Conservation (phyloP, 2,797 vertebrate species). For the Leuciscus waleckii region DNA sequence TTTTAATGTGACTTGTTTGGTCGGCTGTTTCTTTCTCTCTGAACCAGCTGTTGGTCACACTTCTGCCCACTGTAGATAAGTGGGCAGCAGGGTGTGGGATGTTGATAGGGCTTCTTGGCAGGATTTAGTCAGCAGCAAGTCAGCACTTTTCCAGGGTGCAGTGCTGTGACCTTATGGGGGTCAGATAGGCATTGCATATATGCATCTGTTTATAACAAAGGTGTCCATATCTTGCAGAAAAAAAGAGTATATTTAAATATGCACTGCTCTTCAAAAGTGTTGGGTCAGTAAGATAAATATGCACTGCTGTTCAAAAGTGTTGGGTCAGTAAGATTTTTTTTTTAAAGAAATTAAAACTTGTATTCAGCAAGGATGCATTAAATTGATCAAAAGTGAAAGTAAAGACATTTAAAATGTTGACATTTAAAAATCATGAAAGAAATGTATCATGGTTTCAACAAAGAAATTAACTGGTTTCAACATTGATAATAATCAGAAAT, state of each 20-base stretch:
- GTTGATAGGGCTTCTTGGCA: constrained; percentile 67
- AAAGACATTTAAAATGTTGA: not conserved
- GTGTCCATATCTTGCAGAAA: not conserved
- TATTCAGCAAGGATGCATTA: not conserved
- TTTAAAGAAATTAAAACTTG: not conserved
- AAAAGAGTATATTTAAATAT: not conserved
- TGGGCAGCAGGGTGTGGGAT: constrained; percentile 60
- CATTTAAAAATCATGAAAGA: not conserved
- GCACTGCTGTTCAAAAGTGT: not conserved
- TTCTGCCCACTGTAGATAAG: constrained; percentile 66
- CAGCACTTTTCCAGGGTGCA: constrained; percentile 58
- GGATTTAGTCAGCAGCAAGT: constrained; percentile 55
- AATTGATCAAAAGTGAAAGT: too few species aligned
- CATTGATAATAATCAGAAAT: too few species aligned
- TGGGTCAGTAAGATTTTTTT: not conserved
- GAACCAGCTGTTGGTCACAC: constrained; percentile 64
- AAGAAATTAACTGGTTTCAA: not conserved
- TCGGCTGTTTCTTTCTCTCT: constrained; percentile 45
- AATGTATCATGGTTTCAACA: not conserved
- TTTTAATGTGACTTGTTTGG: constrained; percentile 39
- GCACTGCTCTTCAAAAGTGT: not conserved
- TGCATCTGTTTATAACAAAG: constrained; percentile 12
- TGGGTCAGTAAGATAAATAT: not conserved
- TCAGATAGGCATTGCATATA: constrained; percentile 42
- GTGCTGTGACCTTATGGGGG: constrained; percentile 55